Evolutionary conservation across 2,888 invertebrate genomes (phyloP), one percentile per base, ranked within the genome.

Genomic region (Cyaniris semiargus): DNA sequence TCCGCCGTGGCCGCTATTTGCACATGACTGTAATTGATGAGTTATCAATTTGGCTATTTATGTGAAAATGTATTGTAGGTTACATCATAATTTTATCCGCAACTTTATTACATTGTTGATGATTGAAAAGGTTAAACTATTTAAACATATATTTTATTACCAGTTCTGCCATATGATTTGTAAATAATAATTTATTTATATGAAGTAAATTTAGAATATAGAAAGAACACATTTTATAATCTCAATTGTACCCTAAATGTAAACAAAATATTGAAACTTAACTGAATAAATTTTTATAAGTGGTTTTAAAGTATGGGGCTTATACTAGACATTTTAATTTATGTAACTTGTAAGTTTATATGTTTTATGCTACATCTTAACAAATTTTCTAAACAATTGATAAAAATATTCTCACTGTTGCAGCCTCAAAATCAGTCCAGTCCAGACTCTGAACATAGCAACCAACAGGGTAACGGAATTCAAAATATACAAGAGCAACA

Each of bases 381-480:
- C 10, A 38, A 8, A 10, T 38, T 8, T 38, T 34, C 5, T 34
- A 34, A 34, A 38, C 10, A 44, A 44, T 44, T 10, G 38, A 38
- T 34, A 34, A 56, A 8, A 76, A 34, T 70, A 70, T 23, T 31
- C 75, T 53, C 72, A 21, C 75, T 89, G 87, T 91, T 76, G 92
- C 71, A 95, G 88, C 92, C 94, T 53, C 95, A 95, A 81, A 94
- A 94, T 79, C 94, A 93, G 80, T 88, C 90, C 13, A 94, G 92
- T 80, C 91, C 93, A 21, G 91, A 92, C 79, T 86, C 91, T 1
- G 93, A 93, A 78, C 91, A 91, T 66, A 87, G 92, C 76, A 94
- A 89, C 80, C 94, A 94, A 81, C 94, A 94, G 80, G 85, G 93
- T 53, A 94, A 94, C 87, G 93, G 94, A 76, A 87, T 89, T 76